phyloP scores from a whole-genome alignment of 2,888 invertebrate genomes.

The Macaria notata region DNA sequence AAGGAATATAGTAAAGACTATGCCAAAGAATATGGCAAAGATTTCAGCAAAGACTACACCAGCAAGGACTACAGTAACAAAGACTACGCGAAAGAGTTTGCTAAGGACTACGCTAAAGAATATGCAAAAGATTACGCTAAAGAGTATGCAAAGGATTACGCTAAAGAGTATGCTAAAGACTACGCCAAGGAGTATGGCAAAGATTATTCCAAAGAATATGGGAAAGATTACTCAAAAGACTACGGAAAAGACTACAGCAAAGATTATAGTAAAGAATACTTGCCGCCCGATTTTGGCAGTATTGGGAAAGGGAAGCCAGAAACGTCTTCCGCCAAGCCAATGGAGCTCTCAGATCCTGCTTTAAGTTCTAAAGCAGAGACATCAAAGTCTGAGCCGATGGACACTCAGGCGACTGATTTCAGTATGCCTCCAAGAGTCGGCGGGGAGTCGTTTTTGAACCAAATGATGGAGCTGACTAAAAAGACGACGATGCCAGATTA shows the following conservation, averaged over 20 bases:
- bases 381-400: constrained; percentile 57
- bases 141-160: constrained; percentile 17
- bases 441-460: constrained; percentile 75
- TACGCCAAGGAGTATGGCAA: constrained; percentile 27
- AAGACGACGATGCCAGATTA: constrained; percentile 79
- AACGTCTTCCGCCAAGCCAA: constrained; percentile 60
- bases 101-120: constrained; percentile 29
- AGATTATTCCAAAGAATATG: constrained; percentile 29
- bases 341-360: constrained; percentile 68
- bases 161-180: constrained; percentile 29
- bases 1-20: constrained; percentile 23
- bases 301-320: constrained; percentile 78
- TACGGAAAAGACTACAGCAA: constrained; percentile 50
- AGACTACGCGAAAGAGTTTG: constrained; percentile 19
- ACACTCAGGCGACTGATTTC: constrained; percentile 68
- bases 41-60: constrained; percentile 27
- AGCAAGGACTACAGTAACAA: constrained; percentile 28
- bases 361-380: constrained; percentile 77
- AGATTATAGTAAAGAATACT: constrained; percentile 74
- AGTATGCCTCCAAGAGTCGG: constrained; percentile 73
- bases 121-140: constrained; percentile 32
- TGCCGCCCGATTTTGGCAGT: constrained; percentile 80
- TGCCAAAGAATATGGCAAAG: constrained; percentile 31
- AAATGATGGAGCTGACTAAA: constrained; percentile 78
- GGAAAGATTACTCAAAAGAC: constrained; percentile 61